Evolutionary conservation across 2,888 invertebrate species (phyloP).

Genomic region (Harpagoxenus sublaevis): DNA sequence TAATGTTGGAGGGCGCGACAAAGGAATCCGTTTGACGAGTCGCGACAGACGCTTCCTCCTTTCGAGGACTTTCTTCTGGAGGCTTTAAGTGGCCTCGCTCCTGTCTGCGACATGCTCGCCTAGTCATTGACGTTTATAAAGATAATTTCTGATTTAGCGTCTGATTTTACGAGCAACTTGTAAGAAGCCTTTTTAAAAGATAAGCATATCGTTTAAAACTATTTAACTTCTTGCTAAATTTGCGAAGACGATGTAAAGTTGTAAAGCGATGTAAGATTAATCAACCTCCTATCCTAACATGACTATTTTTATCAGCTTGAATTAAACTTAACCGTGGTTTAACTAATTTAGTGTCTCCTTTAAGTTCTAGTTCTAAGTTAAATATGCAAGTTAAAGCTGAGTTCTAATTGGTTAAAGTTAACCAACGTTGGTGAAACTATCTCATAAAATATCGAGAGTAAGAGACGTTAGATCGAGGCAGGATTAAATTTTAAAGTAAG

Average conservation of each 20-base stretch:
- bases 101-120: not conserved
- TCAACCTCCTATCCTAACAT: not conserved
- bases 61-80: not conserved
- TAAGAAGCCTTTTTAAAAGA: not conserved
- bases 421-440: not conserved
- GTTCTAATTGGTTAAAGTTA: constrained; percentile 13
- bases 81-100: not conserved
- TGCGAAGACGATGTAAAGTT: not conserved
- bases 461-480: not conserved
- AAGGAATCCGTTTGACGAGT: constrained; percentile 49
- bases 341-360: not conserved
- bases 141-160: constrained; percentile 1
- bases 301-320: not conserved
- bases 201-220: not conserved
- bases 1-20: constrained; percentile 23
- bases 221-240: not conserved
- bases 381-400: constrained; percentile 20
- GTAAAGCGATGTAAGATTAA: not conserved
- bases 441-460: constrained; percentile 18
- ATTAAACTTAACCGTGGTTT: constrained; percentile 28
- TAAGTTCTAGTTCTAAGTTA: not conserved
- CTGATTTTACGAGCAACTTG: not conserved
- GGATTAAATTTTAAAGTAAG: constrained; percentile 2
- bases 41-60: constrained; percentile 32
- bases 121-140: not conserved